Conservation (phyloP, 2,888 invertebrate species). For the Acronicta psi region DNA sequence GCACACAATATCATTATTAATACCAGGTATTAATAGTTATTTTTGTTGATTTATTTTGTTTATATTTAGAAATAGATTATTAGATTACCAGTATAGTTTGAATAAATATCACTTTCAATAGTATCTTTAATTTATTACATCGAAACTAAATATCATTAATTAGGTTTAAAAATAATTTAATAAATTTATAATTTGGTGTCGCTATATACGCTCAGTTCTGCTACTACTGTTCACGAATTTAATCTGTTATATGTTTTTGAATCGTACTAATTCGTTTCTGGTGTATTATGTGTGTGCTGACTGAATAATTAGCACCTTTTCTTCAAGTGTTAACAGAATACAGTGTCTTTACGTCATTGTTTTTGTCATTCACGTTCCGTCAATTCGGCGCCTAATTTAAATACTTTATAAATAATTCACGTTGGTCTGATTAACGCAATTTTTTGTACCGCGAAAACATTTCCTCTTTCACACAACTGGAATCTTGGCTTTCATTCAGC, state of each 20-base stretch:
- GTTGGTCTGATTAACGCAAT: conserved; percentile 31
- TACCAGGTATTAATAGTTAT: too few species aligned
- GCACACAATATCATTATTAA: too few species aligned
- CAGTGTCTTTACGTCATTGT: conserved; percentile 56
- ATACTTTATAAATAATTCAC: conserved; percentile 51
- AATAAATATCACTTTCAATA: too few species aligned
- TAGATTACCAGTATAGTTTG: too few species aligned
- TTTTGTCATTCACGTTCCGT: conserved; percentile 37
- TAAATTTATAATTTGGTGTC: too few species aligned
- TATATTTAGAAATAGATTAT: too few species aligned
- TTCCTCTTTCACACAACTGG: conserved; percentile 16
- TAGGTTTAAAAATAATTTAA: too few species aligned
- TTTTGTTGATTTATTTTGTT: too few species aligned
- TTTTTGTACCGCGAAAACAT: conserved; percentile 39
- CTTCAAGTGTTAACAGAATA: conserved; percentile 50
- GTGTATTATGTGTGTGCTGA: conserved; percentile 37
- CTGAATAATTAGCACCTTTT: conserved; percentile 56
- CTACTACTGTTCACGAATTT: background rate
- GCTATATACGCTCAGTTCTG: too few species aligned
- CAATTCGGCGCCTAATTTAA: conserved; percentile 30
- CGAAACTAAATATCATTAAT: too few species aligned
- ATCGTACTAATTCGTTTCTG: conserved; percentile 30
- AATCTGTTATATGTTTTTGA: background rate
- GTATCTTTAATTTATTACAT: too few species aligned
- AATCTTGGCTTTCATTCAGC: conserved; percentile 3